These are phyloP conservation scores for Trichopoda pennipes DNA, from an alignment of 2,888 invertebrate species.

Conservation along the genomic window DNA sequence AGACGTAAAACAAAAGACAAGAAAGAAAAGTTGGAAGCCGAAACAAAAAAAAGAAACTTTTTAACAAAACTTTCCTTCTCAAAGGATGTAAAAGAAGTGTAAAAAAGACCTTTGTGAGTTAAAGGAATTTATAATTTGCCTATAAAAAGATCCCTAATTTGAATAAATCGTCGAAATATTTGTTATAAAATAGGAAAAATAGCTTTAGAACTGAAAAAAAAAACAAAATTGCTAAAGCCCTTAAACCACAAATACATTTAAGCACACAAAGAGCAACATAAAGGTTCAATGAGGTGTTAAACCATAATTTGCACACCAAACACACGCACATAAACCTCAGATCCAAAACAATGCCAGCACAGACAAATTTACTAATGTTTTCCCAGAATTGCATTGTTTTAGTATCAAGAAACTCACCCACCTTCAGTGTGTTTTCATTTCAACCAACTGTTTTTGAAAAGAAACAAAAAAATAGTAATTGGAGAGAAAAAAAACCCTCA, in stretches of 20 bases:
- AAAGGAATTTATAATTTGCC: conserved; percentile 65
- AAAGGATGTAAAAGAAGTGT: conserved; percentile 7
- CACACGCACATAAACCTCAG: conserved; percentile 21
- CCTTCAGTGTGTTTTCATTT: background rate
- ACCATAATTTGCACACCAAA: conserved; percentile 79
- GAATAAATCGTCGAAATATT: conserved; percentile 48
- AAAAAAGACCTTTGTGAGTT: conserved; percentile 29
- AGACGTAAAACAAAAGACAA: background rate
- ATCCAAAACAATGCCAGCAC: conserved; percentile 5
- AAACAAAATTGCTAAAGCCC: conserved; percentile 54
- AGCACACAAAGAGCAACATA: conserved; percentile 47
- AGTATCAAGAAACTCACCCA: conserved; percentile 17
- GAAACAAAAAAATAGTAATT: too few species aligned
- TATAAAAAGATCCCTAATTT: conserved; percentile 61
- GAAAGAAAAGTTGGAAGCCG: background rate
- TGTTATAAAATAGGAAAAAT: conserved; percentile 47
- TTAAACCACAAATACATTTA: conserved; percentile 47
- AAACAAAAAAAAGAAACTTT: conserved; percentile 28
- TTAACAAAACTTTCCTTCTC: conserved; percentile 40
- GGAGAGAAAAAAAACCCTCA: too few species aligned
- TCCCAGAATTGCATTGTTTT: conserved; percentile 40
- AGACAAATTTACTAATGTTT: background rate
- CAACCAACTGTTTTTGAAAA: too few species aligned
- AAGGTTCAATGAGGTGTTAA: conserved; percentile 80
- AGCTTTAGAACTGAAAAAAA: conserved; percentile 13